phyloP scores from a whole-genome alignment of 1,140 invertebrate species.

The Pteromalus puparum region DNA sequence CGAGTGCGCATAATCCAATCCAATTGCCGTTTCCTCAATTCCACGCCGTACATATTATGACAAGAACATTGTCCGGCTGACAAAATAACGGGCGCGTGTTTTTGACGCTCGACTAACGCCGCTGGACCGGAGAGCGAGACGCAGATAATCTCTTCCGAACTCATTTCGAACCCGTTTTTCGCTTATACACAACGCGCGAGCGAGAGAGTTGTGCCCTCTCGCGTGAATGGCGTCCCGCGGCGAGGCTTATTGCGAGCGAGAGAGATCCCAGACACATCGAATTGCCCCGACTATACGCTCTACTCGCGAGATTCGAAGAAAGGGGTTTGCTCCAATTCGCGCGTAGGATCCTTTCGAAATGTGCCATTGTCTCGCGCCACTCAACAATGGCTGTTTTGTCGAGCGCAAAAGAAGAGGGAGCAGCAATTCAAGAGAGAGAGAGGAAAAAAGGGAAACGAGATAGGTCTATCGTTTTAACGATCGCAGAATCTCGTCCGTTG shows the following conservation, averaged over 20 bases:
- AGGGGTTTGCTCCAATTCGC: slow-evolving; percentile 63
- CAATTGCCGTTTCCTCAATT: slow-evolving; percentile 20
- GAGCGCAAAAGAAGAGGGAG: slow-evolving; percentile 42
- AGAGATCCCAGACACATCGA: slow-evolving; percentile 49
- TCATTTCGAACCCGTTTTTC: slow-evolving; percentile 65
- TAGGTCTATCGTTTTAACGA: slow-evolving; percentile 54
- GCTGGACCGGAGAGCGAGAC: slow-evolving; percentile 29
- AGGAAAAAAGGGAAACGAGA: slow-evolving; percentile 52
- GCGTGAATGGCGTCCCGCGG: slow-evolving; percentile 63
- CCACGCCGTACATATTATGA: slow-evolving; percentile 61
- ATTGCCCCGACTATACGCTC: slow-evolving; percentile 42
- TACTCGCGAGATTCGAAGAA: slow-evolving; percentile 55
- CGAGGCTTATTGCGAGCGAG: slow-evolving; percentile 51
- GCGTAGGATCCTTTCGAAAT: slow-evolving; percentile 55
- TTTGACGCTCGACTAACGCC: slow-evolving; percentile 61
- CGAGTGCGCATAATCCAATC: slow-evolving; percentile 17
- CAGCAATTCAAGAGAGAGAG: slow-evolving; percentile 43
- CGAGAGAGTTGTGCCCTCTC: slow-evolving; percentile 52
- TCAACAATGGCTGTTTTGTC: slow-evolving; percentile 25
- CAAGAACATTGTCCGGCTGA: slow-evolving; percentile 60
- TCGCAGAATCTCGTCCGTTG: slow-evolving; percentile 37
- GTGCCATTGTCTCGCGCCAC: slow-evolving; percentile 56
- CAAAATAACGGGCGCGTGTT: slow-evolving; percentile 61
- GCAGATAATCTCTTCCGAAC: slow-evolving; percentile 62
- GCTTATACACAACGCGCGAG: neutral